phyloP scores from a whole-genome alignment of 2,113 vertebrate genomes.

The Mionectes macconnelli region DNA sequence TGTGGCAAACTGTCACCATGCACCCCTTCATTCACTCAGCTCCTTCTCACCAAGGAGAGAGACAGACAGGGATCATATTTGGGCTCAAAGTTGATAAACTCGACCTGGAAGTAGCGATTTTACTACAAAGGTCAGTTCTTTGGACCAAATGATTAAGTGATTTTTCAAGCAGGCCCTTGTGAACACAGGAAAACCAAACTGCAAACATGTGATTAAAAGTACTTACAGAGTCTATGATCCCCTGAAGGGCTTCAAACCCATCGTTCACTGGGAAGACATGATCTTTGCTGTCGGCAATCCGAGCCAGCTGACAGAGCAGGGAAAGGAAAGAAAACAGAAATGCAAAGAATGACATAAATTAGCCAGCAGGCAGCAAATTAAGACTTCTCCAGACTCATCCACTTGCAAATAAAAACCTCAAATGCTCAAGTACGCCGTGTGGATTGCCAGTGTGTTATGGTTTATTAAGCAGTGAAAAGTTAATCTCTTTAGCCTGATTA shows the following conservation, averaged over 20 bases:
- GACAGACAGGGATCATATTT: neutral
- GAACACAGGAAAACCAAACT: neutral
- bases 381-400: neutral
- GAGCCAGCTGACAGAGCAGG: conserved; percentile 82
- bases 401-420: neutral
- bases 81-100: neutral
- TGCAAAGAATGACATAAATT: neutral
- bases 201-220: neutral
- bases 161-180: neutral
- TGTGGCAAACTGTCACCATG: neutral
- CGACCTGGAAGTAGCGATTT: neutral
- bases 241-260: conserved; percentile 94
- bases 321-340: neutral
- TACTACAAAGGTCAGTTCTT: neutral
- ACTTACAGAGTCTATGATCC: conserved; percentile 95
- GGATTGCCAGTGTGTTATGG: neutral
- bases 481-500: neutral
- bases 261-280: conserved; percentile 98
- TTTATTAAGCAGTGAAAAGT: neutral
- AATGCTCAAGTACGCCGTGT: neutral
- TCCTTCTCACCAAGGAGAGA: neutral
- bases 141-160: too few relatives aligned
- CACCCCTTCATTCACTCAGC: neutral
- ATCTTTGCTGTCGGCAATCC: conserved; percentile 96
- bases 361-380: neutral